phyloP scores from a whole-genome alignment of 1,140 invertebrate species.

The Apolygus lucorum region DNA sequence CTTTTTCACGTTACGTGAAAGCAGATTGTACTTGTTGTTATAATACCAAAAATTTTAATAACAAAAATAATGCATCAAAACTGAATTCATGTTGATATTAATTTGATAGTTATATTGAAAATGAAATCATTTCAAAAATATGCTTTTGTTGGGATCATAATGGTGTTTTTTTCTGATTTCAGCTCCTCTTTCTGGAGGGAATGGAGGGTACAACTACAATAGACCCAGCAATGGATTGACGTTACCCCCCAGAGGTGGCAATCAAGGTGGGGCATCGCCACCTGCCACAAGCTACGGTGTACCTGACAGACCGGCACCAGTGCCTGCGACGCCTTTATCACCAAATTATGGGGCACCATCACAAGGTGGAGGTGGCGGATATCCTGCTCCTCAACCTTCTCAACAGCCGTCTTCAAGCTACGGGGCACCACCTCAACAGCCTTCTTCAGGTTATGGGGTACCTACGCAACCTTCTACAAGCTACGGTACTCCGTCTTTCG shows the following conservation, averaged over 20 bases:
- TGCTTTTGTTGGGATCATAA: no score
- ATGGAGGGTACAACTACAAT: slow-evolving; percentile 26
- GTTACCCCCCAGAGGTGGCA: slow-evolving; percentile 4
- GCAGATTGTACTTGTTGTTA: no score
- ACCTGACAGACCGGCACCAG: slow-evolving; percentile 29
- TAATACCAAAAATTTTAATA: no score
- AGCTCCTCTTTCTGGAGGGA: slow-evolving; percentile 27
- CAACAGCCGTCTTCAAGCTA: slow-evolving; percentile 19
- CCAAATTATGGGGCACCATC: slow-evolving; percentile 13
- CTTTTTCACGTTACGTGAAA: no score
- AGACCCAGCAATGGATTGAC: slow-evolving; percentile 17
- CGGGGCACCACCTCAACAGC: slow-evolving; percentile 8
- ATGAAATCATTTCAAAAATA: no score
- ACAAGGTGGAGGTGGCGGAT: background rate
- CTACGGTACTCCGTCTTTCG: slow-evolving; percentile 14
- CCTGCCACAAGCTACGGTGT: slow-evolving; percentile 32
- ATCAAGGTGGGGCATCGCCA: slow-evolving; percentile 17
- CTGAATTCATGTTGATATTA: no score
- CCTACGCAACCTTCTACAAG: slow-evolving; percentile 19
- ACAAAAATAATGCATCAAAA: no score
- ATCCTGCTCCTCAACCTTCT: no score
- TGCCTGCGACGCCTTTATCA: slow-evolving; percentile 15
- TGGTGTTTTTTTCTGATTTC: slow-evolving; percentile 22
- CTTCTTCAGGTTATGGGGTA: slow-evolving; percentile 27
- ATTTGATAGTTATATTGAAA: no score